These are phyloP conservation scores for Parasteatoda tepidariorum DNA, from an alignment of 1,140 invertebrate genomes.

Conservation along the genomic window DNA sequence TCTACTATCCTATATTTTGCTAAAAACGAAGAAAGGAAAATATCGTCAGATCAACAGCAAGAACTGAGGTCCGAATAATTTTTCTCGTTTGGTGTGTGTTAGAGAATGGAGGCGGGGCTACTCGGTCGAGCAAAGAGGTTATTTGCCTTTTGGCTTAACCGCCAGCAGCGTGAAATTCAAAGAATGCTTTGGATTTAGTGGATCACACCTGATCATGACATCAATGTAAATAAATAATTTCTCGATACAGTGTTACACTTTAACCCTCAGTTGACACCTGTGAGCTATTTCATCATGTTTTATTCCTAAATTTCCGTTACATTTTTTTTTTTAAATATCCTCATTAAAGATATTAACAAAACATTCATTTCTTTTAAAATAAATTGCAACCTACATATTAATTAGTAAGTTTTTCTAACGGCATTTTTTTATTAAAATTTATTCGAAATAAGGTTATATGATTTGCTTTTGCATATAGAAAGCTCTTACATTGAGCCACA, in stretches of 20 bases:
- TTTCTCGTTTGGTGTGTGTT: background rate
- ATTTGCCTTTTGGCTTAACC: constrained; percentile 12
- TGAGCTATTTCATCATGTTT: too few relatives aligned
- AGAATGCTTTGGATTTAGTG: background rate
- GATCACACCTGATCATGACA: background rate
- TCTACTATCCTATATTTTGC: constrained; percentile 16
- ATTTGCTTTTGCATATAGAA: too few relatives aligned
- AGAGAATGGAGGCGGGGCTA: constrained; percentile 19
- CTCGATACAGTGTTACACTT: background rate
- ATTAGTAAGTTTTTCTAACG: too few relatives aligned
- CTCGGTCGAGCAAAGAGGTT: constrained; percentile 53
- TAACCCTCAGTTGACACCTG: too few relatives aligned
- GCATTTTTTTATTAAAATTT: too few relatives aligned
- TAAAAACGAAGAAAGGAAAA: constrained; percentile 5
- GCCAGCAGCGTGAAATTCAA: constrained; percentile 19
- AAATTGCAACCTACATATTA: too few relatives aligned
- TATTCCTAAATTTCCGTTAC: too few relatives aligned
- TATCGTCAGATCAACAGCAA: background rate
- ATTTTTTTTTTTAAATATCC: too few relatives aligned
- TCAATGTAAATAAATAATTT: background rate
- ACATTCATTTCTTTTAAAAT: too few relatives aligned
- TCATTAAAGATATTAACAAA: too few relatives aligned
- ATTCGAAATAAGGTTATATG: too few relatives aligned
- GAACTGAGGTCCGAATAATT: background rate
- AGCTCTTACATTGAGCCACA: too few relatives aligned